Evolutionary conservation across 2,888 invertebrate species (phyloP).

Genomic region (Pachydiplax longipennis): DNA sequence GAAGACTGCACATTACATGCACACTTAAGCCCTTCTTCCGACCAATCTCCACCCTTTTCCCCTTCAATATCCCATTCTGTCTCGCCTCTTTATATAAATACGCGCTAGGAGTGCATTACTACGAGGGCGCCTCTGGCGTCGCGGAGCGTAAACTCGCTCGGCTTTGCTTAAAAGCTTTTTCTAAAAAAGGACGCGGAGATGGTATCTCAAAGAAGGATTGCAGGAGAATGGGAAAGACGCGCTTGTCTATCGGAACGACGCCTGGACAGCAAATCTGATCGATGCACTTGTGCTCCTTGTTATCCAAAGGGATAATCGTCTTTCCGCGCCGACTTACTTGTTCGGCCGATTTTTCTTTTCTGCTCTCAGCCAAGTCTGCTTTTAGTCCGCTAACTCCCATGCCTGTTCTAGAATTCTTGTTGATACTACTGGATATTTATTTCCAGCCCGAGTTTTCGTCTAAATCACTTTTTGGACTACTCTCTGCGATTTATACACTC

Average conservation of each 20-base stretch:
- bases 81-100: neutral
- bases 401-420: too few species aligned
- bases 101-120: neutral
- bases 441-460: too few species aligned
- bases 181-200: neutral
- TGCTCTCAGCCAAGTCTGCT: too few species aligned
- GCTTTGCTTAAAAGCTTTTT: neutral
- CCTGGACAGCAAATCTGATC: neutral
- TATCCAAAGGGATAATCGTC: neutral
- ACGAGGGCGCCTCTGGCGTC: neutral
- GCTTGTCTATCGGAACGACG: too few species aligned
- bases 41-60: neutral
- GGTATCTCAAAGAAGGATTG: neutral
- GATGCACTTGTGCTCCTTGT: neutral
- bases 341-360: too few species aligned
- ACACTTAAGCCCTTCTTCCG: neutral
- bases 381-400: too few species aligned
- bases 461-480: too few species aligned
- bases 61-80: neutral
- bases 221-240: neutral
- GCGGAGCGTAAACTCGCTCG: neutral
- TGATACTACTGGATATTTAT: too few species aligned
- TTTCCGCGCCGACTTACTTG: neutral
- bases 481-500: too few species aligned
- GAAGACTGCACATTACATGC: neutral